Evolutionary conservation across 2,797 vertebrate genomes (phyloP).

Genomic region (Adrianichthys oophorus): DNA sequence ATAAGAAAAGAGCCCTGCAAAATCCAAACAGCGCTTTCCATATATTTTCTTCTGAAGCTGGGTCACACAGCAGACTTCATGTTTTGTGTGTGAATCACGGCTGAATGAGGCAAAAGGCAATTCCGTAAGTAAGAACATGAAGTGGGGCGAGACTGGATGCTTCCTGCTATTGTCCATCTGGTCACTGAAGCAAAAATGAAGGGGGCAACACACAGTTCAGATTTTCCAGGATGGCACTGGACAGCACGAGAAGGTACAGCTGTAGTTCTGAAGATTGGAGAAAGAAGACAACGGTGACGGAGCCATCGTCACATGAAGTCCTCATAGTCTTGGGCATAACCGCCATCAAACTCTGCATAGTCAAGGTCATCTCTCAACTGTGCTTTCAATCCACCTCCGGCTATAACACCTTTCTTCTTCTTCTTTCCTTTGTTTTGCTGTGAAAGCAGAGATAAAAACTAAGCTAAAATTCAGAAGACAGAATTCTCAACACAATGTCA

Average conservation of each 20-base stretch:
- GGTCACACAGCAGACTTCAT: conserved; percentile 61
- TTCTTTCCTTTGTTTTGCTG: conserved; percentile 98
- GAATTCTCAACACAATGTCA: neutral
- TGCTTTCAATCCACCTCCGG: conserved; percentile 93
- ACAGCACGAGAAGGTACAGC: conserved; percentile 90
- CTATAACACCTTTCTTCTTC: conserved; percentile 93
- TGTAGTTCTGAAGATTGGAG: conserved; percentile 84
- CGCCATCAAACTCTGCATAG: conserved; percentile 88
- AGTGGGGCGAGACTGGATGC: conserved; percentile 65
- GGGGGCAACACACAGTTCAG: conserved; percentile 85
- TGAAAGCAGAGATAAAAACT: conserved; percentile 5
- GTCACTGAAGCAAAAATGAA: conserved; percentile 78
- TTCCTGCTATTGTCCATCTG: conserved; percentile 76
- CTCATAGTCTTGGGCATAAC: conserved; percentile 93
- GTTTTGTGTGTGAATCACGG: conserved; percentile 54
- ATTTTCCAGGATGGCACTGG: conserved; percentile 91
- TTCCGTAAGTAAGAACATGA: conserved; percentile 67
- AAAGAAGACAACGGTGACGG: conserved; percentile 66
- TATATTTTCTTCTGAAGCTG: conserved; percentile 62
- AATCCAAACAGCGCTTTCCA: conserved; percentile 64
- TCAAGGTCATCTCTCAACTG: conserved; percentile 94
- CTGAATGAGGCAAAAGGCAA: conserved; percentile 78
- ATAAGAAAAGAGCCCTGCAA: conserved; percentile 56
- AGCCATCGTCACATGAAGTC: conserved; percentile 97
- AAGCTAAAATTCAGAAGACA: neutral